These are phyloP conservation scores for Catostomus latipinnis DNA, from an alignment of 2,797 vertebrate genomes.

Conservation along the genomic window DNA sequence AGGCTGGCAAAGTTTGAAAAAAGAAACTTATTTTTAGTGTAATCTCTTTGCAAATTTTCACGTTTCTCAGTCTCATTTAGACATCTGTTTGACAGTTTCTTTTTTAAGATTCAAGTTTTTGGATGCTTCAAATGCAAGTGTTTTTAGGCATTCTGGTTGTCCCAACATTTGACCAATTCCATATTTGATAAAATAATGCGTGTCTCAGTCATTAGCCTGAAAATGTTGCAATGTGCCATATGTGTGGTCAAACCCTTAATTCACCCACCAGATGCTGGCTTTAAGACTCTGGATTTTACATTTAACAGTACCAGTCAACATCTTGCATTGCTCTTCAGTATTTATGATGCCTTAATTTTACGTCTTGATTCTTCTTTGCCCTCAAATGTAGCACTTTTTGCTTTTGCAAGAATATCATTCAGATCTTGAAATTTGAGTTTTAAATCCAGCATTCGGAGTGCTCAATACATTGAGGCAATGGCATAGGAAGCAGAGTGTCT, in stretches of 20 bases:
- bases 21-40: slow-evolving; percentile 76
- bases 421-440: slow-evolving; percentile 63
- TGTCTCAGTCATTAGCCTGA: slow-evolving; percentile 60
- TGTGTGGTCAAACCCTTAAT: slow-evolving; percentile 57
- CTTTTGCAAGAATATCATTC: slow-evolving; percentile 9
- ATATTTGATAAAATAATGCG: slow-evolving; percentile 77
- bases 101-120: slow-evolving; percentile 76
- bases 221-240: slow-evolving; percentile 70
- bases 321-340: slow-evolving; percentile 44
- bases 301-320: background rate
- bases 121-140: slow-evolving; percentile 82
- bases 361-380: slow-evolving; percentile 50
- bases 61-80: slow-evolving; percentile 83
- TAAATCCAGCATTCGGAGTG: slow-evolving; percentile 68
- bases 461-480: slow-evolving; percentile 52
- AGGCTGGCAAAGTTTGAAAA: slow-evolving; percentile 63
- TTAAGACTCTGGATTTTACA: slow-evolving; percentile 39
- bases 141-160: slow-evolving; percentile 83
- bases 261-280: slow-evolving; percentile 48
- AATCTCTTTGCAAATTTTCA: slow-evolving; percentile 85
- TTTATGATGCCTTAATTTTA: slow-evolving; percentile 74
- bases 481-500: slow-evolving; percentile 48
- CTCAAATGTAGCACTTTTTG: slow-evolving; percentile 72
- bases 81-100: slow-evolving; percentile 83
- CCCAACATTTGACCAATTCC: slow-evolving; percentile 81